phyloP scores from a whole-genome alignment of 1,140 invertebrate species.

The Zeugodacus cucurbitae region DNA sequence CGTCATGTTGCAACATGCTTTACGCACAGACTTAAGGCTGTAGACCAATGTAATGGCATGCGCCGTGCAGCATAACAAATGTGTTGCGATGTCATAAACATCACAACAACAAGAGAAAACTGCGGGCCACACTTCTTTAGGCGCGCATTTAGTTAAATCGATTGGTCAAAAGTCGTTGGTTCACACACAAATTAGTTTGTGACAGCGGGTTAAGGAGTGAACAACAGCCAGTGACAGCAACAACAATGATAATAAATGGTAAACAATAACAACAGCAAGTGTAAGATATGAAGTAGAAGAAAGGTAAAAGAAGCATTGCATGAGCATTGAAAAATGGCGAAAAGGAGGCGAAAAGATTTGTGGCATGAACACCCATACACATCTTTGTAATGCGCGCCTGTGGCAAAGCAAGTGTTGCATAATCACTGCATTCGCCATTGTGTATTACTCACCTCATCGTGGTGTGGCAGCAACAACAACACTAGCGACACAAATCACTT shows the following conservation, averaged over 20 bases:
- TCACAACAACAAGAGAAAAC: neutral
- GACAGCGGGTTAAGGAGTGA: constrained; percentile 31
- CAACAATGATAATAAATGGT: neutral
- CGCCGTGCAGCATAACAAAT: neutral
- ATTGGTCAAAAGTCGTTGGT: neutral
- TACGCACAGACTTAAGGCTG: neutral
- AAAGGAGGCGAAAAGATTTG: neutral
- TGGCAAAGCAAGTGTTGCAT: constrained; percentile 12
- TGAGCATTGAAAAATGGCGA: neutral
- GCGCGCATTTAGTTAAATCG: neutral
- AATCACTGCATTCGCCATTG: neutral
- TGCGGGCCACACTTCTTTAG: neutral
- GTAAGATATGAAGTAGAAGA: neutral
- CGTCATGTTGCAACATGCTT: neutral
- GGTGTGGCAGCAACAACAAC: neutral
- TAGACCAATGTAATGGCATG: neutral
- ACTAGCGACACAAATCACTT: neutral
- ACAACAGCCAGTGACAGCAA: neutral
- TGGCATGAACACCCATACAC: neutral
- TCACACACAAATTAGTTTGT: constrained; percentile 30
- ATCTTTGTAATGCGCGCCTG: neutral
- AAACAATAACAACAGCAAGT: neutral
- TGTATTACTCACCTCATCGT: neutral
- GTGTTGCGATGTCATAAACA: neutral
- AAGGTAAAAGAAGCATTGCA: neutral